These are phyloP conservation scores for Dynastes grantii DNA, from an alignment of 2,888 invertebrate genomes.

Conservation along the genomic window DNA sequence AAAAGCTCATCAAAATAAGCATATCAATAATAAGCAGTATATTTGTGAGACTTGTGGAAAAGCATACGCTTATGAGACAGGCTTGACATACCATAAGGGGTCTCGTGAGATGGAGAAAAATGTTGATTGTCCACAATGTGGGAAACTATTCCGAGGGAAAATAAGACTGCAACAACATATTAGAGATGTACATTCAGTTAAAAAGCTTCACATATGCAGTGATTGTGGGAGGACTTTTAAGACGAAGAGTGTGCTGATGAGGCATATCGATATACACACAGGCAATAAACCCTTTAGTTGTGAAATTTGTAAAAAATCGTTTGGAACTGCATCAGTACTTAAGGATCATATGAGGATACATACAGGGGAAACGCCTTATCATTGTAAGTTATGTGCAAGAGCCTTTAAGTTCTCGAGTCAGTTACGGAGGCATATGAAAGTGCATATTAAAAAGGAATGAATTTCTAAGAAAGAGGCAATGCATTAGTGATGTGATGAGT, in stretches of 20 bases:
- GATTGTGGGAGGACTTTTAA: too few relatives aligned
- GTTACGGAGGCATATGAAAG: conserved; percentile 20
- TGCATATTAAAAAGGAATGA: not conserved
- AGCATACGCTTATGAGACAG: not conserved
- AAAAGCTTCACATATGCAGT: too few relatives aligned
- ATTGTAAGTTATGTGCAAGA: not conserved
- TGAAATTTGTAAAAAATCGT: too few relatives aligned
- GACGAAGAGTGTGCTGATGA: too few relatives aligned
- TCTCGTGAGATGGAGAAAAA: not conserved
- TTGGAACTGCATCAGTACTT: too few relatives aligned
- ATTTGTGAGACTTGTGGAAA: not conserved
- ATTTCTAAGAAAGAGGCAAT: not conserved
- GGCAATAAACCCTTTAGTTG: too few relatives aligned
- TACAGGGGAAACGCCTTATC: not conserved
- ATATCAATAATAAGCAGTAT: not conserved
- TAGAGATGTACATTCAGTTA: not conserved
- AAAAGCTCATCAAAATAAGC: not conserved
- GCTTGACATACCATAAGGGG: not conserved
- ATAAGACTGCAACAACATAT: not conserved
- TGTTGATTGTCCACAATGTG: not conserved
- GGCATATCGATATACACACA: too few relatives aligned
- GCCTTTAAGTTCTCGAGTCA: conserved; percentile 23
- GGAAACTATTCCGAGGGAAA: conserved; percentile 1
- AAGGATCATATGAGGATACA: too few relatives aligned
- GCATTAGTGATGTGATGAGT: too few relatives aligned